Evolutionary conservation across 1,140 invertebrate genomes (phyloP).

Genomic region (Bombyx mandarina): DNA sequence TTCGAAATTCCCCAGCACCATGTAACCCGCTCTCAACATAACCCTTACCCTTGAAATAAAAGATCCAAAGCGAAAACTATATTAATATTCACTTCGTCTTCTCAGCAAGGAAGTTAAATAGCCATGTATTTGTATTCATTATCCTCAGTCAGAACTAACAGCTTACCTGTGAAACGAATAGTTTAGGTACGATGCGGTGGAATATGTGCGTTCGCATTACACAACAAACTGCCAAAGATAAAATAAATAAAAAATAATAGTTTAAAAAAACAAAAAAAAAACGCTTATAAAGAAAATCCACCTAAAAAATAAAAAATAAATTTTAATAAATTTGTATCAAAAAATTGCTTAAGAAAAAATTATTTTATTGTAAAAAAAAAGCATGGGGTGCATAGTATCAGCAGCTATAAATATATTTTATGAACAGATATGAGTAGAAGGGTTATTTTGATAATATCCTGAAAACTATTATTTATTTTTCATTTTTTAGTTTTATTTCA

Average conservation of each 20-base stretch:
- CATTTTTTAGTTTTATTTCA: no score
- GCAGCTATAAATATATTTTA: no score
- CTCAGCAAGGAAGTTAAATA: constrained; percentile 42
- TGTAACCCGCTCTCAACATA: constrained; percentile 16
- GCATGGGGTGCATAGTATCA: no score
- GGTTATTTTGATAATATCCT: no score
- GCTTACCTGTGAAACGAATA: constrained; percentile 41
- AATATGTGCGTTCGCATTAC: constrained; percentile 7
- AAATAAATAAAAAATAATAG: background rate
- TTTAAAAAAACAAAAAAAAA: background rate
- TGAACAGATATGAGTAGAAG: no score
- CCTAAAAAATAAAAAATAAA: background rate
- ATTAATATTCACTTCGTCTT: constrained; percentile 51
- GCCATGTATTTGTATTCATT: constrained; percentile 57
- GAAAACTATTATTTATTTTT: no score
- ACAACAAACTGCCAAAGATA: background rate
- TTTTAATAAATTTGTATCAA: background rate
- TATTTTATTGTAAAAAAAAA: no score
- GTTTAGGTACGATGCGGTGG: constrained; percentile 17
- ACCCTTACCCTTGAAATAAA: constrained; percentile 33
- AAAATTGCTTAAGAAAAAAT: no score
- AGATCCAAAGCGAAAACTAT: constrained; percentile 30
- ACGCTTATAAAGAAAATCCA: background rate
- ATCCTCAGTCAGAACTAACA: constrained; percentile 28
- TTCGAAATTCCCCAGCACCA: background rate